Percentiles rank a stretch among this genome's conserved stretches.
Evolutionary conservation across 2,797 vertebrate genomes (phyloP).

Genomic region (Mico argentatus): DNA sequence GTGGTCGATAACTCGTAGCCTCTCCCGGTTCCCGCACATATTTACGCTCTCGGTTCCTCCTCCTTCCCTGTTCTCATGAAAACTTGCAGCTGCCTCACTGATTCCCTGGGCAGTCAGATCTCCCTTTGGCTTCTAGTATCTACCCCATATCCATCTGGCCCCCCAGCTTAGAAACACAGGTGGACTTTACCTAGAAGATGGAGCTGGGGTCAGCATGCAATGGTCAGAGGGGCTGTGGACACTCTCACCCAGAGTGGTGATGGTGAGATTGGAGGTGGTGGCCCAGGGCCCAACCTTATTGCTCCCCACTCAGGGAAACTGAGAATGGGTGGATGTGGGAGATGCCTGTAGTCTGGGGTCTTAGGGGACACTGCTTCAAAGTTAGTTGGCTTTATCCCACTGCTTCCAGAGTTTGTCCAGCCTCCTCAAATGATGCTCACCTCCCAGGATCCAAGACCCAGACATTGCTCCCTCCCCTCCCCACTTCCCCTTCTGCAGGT

Average conservation of each 20-base stretch:
- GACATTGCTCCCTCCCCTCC: neutral
- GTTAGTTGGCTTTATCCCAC: neutral
- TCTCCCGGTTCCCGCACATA: conserved; percentile 33
- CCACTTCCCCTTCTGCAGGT: neutral
- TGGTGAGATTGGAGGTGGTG: neutral
- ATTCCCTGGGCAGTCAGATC: neutral
- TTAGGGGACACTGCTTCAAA: neutral
- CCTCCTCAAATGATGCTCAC: neutral
- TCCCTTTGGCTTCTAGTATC: neutral
- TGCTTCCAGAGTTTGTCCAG: neutral
- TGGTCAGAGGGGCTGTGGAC: neutral
- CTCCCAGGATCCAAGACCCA: neutral
- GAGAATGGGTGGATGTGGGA: neutral
- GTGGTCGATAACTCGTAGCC: conserved; percentile 63
- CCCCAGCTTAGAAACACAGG: neutral
- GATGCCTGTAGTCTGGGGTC: neutral
- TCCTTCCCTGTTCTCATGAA: neutral
- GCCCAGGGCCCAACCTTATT: neutral
- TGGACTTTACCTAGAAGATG: neutral
- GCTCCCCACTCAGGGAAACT: neutral
- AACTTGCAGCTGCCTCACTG: neutral
- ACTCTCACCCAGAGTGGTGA: neutral
- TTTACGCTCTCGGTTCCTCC: conserved; percentile 31
- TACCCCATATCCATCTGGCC: neutral
- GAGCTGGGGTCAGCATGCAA: neutral